Evolutionary conservation across 2,888 invertebrate species (phyloP), one percentile per base, ranked within the genome.

Genomic region (Crepidodera aurea): DNA sequence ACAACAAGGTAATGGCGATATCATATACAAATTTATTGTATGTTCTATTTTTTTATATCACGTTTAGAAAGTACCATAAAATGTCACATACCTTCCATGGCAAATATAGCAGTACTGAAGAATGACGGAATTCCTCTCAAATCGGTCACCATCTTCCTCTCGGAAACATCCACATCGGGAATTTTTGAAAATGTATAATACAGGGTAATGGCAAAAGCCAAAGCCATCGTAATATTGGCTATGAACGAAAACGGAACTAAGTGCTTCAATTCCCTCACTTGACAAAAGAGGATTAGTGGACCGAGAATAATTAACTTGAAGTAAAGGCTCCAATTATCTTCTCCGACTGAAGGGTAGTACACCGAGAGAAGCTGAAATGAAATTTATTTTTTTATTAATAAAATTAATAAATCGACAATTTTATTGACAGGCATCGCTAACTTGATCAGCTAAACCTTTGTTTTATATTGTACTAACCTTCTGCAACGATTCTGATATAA

Each of bases 31-130:
- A n/a, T n/a, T n/a, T n/a, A n/a, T n/a, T n/a, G n/a, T n/a, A n/a
- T n/a, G n/a, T n/a, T n/a, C n/a, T n/a, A n/a, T n/a, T n/a, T n/a
- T n/a, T n/a, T n/a, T n/a, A n/a, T n/a, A n/a, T n/a, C n/a, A n/a
- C n/a, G n/a, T n/a, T n/a, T n/a, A n/a, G n/a, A n/a, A n/a, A n/a
- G n/a, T n/a, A n/a, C n/a, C n/a, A n/a, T n/a, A n/a, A 18, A 15
- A 42, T 27, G 19, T 29, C 27, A 15, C 12, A 57, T 37, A 63
- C 73, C 96, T 83, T 99, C 98, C 88, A 98, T 98, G 1, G 98
- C 95, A 78, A 97, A 99, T 71, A 99, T 91, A 0, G 96, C 97
- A 0, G 97, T 98, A 55, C 97, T 87, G 78, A 98, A 94, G 82
- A 95, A 98, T 50, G 96, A 83, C 0, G 98, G 98, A 32, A 72